These are phyloP conservation scores for Alaudala cheleensis DNA, from an alignment of 2,113 vertebrate species.

Conservation along the genomic window DNA sequence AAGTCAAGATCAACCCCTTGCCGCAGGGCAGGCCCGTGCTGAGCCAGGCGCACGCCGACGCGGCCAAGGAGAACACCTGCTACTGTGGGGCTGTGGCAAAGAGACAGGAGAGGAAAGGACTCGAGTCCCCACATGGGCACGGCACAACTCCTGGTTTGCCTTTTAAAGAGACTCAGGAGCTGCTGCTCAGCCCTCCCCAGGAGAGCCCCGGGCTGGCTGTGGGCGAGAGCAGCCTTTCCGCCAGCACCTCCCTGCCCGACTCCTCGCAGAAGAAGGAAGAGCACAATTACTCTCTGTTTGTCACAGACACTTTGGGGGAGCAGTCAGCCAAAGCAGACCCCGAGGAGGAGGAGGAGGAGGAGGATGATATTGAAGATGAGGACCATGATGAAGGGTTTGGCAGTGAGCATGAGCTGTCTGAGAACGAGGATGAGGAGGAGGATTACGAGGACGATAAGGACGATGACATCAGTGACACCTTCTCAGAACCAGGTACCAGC, in stretches of 20 bases:
- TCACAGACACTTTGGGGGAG: slow-evolving; percentile 82
- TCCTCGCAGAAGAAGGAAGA: slow-evolving; percentile 93
- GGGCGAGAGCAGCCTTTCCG: slow-evolving; percentile 75
- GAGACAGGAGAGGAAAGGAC: slow-evolving; percentile 79
- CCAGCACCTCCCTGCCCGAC: slow-evolving; percentile 76
- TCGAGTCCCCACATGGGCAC: slow-evolving; percentile 69
- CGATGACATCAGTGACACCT: slow-evolving; percentile 96
- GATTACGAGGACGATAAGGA: slow-evolving; percentile 94
- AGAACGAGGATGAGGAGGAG: slow-evolving; percentile 91
- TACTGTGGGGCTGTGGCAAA: slow-evolving; percentile 76
- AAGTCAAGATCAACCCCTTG: slow-evolving; percentile 86
- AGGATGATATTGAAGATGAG: slow-evolving; percentile 89
- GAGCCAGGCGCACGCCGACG: slow-evolving; percentile 70
- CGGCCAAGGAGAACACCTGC: slow-evolving; percentile 80
- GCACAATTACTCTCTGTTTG: slow-evolving; percentile 97
- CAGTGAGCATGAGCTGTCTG: slow-evolving; percentile 95
- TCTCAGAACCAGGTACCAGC: slow-evolving; percentile 93
- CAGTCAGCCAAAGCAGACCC: slow-evolving; percentile 79
- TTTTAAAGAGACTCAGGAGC: slow-evolving; percentile 82
- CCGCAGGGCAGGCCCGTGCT: slow-evolving; percentile 68
- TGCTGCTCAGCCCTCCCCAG: slow-evolving; percentile 74
- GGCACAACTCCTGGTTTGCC: slow-evolving; percentile 69
- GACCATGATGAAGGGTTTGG: slow-evolving; percentile 98
- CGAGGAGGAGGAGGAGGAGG: slow-evolving; percentile 84
- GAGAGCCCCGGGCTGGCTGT: slow-evolving; percentile 69